These are phyloP conservation scores for Chauna torquata DNA, from an alignment of 2,113 vertebrate species.

Conservation along the genomic window DNA sequence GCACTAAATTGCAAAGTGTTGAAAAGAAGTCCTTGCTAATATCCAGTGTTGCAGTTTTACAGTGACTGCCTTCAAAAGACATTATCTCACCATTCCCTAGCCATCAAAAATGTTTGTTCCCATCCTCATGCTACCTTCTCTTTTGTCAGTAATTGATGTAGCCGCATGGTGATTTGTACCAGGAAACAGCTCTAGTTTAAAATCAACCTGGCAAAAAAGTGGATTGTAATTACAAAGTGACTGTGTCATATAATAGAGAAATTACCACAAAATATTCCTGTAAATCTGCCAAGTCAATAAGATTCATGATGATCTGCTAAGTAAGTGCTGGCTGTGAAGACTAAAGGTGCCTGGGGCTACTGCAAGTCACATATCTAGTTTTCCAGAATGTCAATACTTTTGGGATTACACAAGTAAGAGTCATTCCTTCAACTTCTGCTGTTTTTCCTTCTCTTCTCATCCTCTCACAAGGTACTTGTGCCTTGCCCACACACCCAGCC, in stretches of 20 bases:
- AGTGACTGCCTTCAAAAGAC: not conserved
- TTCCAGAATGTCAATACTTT: conserved; percentile 23
- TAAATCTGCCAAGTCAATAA: conserved; percentile 18
- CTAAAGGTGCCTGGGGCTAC: not conserved
- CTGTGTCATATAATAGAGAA: not conserved
- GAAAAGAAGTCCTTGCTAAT: not conserved
- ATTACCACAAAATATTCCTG: not conserved
- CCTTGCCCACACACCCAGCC: not conserved
- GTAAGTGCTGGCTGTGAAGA: not conserved
- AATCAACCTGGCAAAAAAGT: not conserved
- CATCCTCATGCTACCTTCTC: not conserved
- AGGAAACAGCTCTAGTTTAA: conserved; percentile 2
- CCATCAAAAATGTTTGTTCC: not conserved
- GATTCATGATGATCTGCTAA: not conserved
- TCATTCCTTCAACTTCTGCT: not conserved
- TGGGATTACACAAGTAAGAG: not conserved
- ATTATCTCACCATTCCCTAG: not conserved
- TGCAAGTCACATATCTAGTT: not conserved
- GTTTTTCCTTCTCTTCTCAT: not conserved
- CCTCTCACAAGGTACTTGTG: not conserved
- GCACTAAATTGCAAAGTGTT: not conserved
- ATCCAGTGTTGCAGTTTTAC: not conserved
- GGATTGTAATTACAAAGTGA: not conserved
- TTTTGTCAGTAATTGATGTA: not conserved
- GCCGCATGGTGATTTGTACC: not conserved